A percentile compares a stretch with the other conserved stretches of the same genome.
Evolutionary conservation across 2,888 invertebrate species (phyloP).

Genomic region (Ennomos quercinarius): DNA sequence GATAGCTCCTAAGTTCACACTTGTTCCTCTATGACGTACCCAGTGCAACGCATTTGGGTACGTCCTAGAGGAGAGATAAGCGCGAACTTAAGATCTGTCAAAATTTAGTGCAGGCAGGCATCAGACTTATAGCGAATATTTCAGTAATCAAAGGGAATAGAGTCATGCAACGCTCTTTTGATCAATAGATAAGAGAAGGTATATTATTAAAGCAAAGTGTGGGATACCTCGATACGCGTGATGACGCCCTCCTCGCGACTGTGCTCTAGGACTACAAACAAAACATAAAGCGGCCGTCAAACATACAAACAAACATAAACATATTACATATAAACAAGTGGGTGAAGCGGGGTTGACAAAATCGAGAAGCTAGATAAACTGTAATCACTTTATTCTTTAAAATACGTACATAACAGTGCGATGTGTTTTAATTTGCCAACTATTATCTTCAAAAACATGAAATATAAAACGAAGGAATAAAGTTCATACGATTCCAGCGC

Average conservation of each 20-base stretch:
- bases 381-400: slow-evolving; percentile 1
- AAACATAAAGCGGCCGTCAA: slow-evolving; percentile 83
- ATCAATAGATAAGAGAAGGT: slow-evolving; percentile 38
- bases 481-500: slow-evolving; percentile 8
- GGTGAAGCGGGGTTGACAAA: slow-evolving; percentile 51
- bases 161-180: slow-evolving; percentile 29
- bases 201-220: slow-evolving; percentile 77
- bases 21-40: too few species aligned
- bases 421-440: too few species aligned
- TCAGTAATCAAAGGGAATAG: slow-evolving; percentile 4
- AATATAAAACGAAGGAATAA: neutral
- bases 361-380: slow-evolving; percentile 11
- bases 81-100: too few species aligned
- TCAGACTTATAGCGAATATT: slow-evolving; percentile 16
- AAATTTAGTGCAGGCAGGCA: neutral
- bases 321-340: slow-evolving; percentile 62
- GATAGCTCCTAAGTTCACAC: too few species aligned
- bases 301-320: slow-evolving; percentile 75
- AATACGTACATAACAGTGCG: too few species aligned
- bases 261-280: slow-evolving; percentile 86
- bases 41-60: too few species aligned
- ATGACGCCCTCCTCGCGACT: slow-evolving; percentile 86
- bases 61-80: too few species aligned
- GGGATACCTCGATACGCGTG: slow-evolving; percentile 84
- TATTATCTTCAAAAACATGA: too few species aligned